Conservation (phyloP, 2,888 invertebrate species). For the Dysmachus trigonus region DNA sequence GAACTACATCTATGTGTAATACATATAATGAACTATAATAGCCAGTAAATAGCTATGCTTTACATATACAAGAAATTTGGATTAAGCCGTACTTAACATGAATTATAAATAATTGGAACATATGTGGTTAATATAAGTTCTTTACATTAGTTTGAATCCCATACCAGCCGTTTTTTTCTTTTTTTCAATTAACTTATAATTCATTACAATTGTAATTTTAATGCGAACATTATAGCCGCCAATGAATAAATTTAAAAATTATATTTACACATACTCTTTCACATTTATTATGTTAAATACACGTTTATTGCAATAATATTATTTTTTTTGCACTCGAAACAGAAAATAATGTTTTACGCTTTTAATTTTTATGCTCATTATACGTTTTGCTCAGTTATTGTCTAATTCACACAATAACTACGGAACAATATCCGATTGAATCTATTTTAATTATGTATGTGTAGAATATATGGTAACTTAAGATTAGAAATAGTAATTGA, state of each 20-base stretch:
- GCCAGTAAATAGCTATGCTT: background rate
- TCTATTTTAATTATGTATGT: constrained; percentile 2
- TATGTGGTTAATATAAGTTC: background rate
- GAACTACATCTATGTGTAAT: background rate
- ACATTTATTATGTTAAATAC: background rate
- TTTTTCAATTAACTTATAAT: background rate
- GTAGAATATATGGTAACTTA: background rate
- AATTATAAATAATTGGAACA: background rate
- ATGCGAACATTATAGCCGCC: background rate
- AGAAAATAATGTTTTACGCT: background rate
- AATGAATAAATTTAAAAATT: background rate
- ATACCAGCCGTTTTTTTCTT: constrained; percentile 44
- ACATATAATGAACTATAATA: background rate
- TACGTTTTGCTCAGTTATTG: constrained; percentile 56
- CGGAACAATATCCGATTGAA: constrained; percentile 47
- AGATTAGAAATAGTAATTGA: background rate
- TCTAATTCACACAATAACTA: constrained; percentile 63
- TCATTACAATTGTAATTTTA: background rate
- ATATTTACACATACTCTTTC: constrained; percentile 13
- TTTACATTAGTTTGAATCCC: constrained; percentile 32
- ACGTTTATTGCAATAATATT: background rate
- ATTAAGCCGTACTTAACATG: background rate
- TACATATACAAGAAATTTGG: background rate
- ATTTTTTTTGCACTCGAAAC: background rate
- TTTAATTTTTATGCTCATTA: constrained; percentile 37